Base-by-base conservation (phyloP, 2,113 vertebrate species). In the Macheiramphus alcinus region DNA sequence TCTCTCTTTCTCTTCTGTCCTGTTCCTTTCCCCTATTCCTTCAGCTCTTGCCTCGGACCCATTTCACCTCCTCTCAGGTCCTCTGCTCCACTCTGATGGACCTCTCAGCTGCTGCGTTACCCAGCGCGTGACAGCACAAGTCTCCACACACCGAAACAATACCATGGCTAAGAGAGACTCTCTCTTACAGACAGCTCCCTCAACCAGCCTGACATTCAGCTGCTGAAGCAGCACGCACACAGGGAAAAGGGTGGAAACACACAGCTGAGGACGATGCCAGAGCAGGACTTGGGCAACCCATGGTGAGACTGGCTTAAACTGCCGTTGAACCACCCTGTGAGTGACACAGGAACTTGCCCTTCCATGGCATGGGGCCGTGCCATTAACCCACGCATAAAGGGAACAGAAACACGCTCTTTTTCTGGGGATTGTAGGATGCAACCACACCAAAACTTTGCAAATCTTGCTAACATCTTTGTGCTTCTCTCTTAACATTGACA, bases 91-190 rank as follows among this genome's bases (percentile, higher is more conserved):
- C 22, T 72, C 23, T 1, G 2, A 9, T 1, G 14, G 78, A 61
- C 4, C 27, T 53, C 53, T 50, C 48, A 68, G 13, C 22, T 63
- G 14, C 0, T 17, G 0, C 0, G 4, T 22, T 25, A 58, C 22
- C 6, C 59, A 72, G 42, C 0, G 0, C 0, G 0, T 19, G 13
- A 29, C 26, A 71, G 47, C 43, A 48, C 21, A 27, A 36, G 11
- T 6, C 63, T 34, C 47, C 36, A 58, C 42, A n/a, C 18, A 47
- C 20, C 3, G 2, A 61, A 80, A 59, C 1, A 19, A 56, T 61
- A 29, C 13, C n/a, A 8, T 1, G 12, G 25, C 62, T 62, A 29
- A 67, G 19, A 67, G 4, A 29, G 20, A 47, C 20, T 17, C 38
- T 20, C 45, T 52, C 59, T 53, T n/a, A 18, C 26, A 52, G 38